Percentiles rank a stretch among this genome's conserved stretches.
Conservation (phyloP, 2,113 vertebrate genomes). For the Brachirus orientalis region DNA sequence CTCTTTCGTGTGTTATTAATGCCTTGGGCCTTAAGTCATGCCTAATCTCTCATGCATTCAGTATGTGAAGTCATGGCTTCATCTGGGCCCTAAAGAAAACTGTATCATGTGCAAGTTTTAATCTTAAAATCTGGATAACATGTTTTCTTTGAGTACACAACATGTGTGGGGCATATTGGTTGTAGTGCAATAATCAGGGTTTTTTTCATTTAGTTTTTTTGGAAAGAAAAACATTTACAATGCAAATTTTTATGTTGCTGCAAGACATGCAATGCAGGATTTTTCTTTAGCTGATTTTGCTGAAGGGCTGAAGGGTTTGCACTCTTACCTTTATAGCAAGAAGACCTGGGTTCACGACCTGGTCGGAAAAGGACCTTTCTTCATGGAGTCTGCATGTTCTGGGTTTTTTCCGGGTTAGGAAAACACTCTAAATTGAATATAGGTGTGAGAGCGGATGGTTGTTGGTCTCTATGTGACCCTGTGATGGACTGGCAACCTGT, state of each 20-base stretch:
- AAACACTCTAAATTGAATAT: no score
- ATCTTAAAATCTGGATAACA: constrained; percentile 2
- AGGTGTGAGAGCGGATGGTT: no score
- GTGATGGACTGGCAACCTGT: no score
- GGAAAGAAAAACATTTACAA: no score
- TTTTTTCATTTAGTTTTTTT: no score
- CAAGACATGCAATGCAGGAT: neutral
- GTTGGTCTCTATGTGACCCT: no score
- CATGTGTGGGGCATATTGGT: neutral
- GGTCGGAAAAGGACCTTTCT: no score
- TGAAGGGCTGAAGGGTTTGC: no score
- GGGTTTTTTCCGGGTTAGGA: no score
- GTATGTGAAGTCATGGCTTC: constrained; percentile 37
- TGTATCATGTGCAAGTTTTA: constrained; percentile 42
- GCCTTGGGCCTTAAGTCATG: constrained; percentile 42
- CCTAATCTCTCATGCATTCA: constrained; percentile 41
- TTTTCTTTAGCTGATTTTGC: neutral
- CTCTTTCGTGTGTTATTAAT: constrained; percentile 42
- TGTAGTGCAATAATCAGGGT: neutral
- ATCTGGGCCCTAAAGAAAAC: constrained; percentile 25
- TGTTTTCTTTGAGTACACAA: neutral
- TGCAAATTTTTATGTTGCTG: neutral
- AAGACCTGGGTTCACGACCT: no score
- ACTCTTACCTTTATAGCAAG: no score
- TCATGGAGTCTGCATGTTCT: no score